These are phyloP conservation scores for Stenurella melanura DNA, from an alignment of 2,888 invertebrate species.

Conservation along the genomic window DNA sequence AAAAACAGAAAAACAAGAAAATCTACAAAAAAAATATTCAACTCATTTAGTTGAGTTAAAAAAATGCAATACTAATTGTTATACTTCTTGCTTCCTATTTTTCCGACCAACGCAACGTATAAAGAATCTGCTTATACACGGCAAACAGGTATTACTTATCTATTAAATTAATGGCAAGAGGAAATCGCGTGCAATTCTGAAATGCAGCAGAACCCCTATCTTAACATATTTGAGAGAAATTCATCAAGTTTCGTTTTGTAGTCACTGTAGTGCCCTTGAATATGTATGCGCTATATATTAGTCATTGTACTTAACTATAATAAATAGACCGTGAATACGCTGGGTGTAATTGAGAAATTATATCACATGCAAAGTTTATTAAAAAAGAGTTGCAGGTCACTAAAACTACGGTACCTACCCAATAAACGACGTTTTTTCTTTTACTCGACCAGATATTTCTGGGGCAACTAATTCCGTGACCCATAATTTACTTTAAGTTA, in stretches of 20 bases:
- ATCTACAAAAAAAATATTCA: too few relatives aligned
- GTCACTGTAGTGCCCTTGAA: conserved; percentile 20
- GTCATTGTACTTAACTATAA: conserved; percentile 2
- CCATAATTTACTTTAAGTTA: too few relatives aligned
- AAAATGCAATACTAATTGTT: background rate
- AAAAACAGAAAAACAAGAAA: too few relatives aligned
- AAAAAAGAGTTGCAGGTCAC: too few relatives aligned
- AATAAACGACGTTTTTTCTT: too few relatives aligned
- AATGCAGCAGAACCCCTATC: conserved; percentile 47
- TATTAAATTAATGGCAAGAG: conserved; percentile 56
- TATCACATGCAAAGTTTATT: conserved; percentile 4
- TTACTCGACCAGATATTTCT: too few relatives aligned
- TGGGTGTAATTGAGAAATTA: background rate
- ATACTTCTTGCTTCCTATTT: background rate
- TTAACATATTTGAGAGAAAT: conserved; percentile 41
- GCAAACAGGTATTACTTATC: conserved; percentile 59
- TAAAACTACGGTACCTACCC: too few relatives aligned
- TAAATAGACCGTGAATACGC: conserved; percentile 8
- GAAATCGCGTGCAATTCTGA: conserved; percentile 59
- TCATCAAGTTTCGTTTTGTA: conserved; percentile 41
- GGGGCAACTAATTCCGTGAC: too few relatives aligned
- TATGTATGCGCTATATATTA: conserved; percentile 31
- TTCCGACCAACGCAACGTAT: conserved; percentile 6
- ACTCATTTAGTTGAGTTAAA: too few relatives aligned
- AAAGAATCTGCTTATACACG: conserved; percentile 1